These are phyloP conservation scores for Megalurothrips usitatus DNA, from an alignment of 2,888 invertebrate species.

Conservation along the genomic window DNA sequence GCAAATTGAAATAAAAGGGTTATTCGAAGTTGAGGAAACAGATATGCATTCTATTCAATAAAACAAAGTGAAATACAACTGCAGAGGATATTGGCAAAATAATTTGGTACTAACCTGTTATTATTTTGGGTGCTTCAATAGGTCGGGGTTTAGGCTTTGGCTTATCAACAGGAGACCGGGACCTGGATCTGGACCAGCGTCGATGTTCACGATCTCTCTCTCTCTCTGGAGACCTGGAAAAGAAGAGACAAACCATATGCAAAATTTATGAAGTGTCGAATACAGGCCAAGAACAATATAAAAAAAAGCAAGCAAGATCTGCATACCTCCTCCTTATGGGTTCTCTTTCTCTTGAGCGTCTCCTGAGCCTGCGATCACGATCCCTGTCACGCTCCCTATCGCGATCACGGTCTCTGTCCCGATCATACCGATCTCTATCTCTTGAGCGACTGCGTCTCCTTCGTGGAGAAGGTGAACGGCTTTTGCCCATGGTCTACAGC, in stretches of 20 bases:
- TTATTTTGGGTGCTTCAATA: constrained; percentile 29
- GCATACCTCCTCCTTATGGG: not conserved
- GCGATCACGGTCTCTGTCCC: constrained; percentile 44
- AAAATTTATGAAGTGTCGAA: not conserved
- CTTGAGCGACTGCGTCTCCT: constrained; percentile 52
- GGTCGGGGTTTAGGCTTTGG: constrained; percentile 32
- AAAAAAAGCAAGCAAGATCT: not conserved
- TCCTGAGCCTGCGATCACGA: constrained; percentile 43
- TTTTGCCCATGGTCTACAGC: constrained; percentile 50
- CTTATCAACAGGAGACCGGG: constrained; percentile 41
- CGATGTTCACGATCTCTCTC: constrained; percentile 45
- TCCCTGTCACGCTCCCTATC: constrained; percentile 46
- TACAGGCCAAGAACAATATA: not conserved
- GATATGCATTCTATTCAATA: constrained; percentile 33
- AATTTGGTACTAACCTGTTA: constrained; percentile 25
- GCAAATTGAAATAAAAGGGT: not conserved
- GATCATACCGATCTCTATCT: constrained; percentile 50
- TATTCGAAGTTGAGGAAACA: constrained; percentile 29
- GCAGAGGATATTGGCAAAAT: not conserved
- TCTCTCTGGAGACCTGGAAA: constrained; percentile 45
- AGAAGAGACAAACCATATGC: not conserved
- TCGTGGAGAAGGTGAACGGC: constrained; percentile 52
- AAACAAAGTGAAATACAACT: constrained; percentile 33
- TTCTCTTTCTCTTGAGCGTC: constrained; percentile 46
- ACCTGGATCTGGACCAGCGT: constrained; percentile 46